phyloP scores from a whole-genome alignment of 2,113 vertebrate species.

The Felis chaus region DNA sequence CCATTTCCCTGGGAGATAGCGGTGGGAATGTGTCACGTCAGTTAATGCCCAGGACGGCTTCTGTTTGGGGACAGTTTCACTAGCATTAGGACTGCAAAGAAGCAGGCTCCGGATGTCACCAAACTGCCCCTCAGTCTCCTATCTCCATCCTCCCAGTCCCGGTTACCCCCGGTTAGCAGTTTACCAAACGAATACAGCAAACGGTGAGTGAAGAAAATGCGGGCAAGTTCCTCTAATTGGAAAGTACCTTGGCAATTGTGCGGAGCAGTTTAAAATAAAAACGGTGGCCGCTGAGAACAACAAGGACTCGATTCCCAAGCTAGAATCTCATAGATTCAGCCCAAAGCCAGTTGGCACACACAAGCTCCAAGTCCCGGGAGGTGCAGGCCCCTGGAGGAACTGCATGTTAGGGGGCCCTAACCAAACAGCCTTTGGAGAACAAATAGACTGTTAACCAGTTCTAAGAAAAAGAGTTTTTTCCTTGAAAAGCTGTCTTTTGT shows the following conservation, averaged over 20 bases:
- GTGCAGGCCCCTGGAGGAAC: background rate
- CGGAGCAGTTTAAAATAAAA: slow-evolving; percentile 44
- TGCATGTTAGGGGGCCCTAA: background rate
- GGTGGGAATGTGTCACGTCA: background rate
- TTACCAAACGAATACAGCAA: slow-evolving; percentile 13
- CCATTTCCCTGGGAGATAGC: background rate
- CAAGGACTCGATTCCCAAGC: background rate
- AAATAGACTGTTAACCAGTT: background rate
- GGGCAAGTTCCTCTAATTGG: background rate
- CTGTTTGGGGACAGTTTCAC: background rate
- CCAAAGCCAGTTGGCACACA: background rate
- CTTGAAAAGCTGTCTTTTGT: slow-evolving; percentile 62
- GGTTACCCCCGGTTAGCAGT: background rate
- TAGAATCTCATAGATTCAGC: background rate
- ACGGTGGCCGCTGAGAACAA: background rate
- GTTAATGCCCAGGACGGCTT: background rate
- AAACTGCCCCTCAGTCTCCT: background rate
- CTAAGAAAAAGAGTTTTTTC: slow-evolving; percentile 48
- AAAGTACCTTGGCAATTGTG: slow-evolving; percentile 38
- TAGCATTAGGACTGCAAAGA: background rate
- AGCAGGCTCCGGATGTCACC: background rate
- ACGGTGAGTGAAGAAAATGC: background rate
- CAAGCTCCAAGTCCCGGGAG: background rate
- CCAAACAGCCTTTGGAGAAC: background rate
- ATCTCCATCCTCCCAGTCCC: background rate